Conservation (phyloP, 2,113 vertebrate genomes). For the Geothlypis trichas region DNA sequence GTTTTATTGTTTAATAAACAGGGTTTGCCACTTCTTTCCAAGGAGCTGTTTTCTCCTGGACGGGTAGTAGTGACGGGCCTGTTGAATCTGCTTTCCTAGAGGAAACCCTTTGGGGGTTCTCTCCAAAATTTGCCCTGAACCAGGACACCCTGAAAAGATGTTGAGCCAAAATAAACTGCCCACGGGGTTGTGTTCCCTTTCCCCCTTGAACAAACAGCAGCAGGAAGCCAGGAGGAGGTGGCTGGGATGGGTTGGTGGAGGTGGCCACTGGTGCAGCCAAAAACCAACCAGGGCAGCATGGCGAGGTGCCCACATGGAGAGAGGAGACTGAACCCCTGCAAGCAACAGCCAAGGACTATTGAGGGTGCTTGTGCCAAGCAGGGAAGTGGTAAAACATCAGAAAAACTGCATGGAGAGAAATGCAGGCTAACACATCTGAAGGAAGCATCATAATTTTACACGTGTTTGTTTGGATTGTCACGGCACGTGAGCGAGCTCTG, state of each 20-base stretch:
- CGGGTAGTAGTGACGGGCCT: no score
- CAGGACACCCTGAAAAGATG: not conserved
- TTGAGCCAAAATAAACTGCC: not conserved
- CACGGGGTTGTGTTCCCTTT: not conserved
- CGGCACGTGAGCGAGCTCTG: not conserved
- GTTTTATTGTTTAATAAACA: no score
- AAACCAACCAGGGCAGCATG: not conserved
- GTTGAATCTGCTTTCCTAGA: no score
- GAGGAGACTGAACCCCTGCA: not conserved
- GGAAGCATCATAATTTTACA: not conserved
- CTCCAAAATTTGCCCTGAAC: no score
- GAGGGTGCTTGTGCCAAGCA: not conserved
- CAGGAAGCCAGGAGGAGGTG: fast-evolving
- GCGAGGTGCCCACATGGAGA: fast-evolving
- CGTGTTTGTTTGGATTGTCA: not conserved
- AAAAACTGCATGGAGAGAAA: not conserved
- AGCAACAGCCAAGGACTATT: not conserved
- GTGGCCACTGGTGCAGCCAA: not conserved
- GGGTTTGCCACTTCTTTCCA: no score
- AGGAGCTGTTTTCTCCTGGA: no score
- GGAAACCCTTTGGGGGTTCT: no score
- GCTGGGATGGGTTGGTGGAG: not conserved
- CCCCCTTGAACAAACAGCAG: not conserved
- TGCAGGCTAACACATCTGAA: not conserved
- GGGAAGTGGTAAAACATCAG: not conserved